Evolutionary conservation across 2,113 vertebrate species (phyloP).

Genomic region (Apodemus sylvaticus): DNA sequence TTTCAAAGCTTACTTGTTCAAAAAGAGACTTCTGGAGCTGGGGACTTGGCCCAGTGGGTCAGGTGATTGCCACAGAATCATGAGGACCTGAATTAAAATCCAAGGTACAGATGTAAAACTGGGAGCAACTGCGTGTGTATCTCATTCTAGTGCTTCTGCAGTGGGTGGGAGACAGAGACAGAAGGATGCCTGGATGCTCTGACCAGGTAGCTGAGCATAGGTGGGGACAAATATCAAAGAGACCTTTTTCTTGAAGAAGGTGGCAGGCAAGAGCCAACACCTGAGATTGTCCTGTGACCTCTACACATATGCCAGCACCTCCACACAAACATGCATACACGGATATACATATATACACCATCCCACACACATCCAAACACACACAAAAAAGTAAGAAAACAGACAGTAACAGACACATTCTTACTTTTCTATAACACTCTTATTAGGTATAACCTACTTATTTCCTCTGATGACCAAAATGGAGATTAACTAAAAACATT

Average conservation of each 20-base stretch:
- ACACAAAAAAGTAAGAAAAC: neutral
- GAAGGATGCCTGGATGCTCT: too few relatives aligned
- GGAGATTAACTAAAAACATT: neutral
- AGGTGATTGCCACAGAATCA: neutral
- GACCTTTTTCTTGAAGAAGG: neutral
- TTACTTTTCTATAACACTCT: neutral
- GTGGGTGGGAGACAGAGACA: neutral
- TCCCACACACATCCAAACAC: neutral
- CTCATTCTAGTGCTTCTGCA: neutral
- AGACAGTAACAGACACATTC: neutral
- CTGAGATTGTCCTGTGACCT: neutral
- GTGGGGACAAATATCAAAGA: too few relatives aligned
- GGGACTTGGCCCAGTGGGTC: neutral
- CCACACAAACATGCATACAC: neutral
- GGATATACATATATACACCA: neutral
- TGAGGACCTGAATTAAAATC: neutral
- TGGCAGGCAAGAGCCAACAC: neutral
- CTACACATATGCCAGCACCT: neutral
- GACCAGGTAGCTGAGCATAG: neutral
- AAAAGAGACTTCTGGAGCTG: neutral
- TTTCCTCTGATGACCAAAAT: neutral
- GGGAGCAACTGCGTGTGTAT: neutral
- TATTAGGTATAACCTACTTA: neutral
- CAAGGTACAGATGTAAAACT: neutral
- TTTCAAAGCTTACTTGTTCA: conserved; percentile 36